Percentiles rank a stretch among this genome's conserved stretches.
phyloP scores from a whole-genome alignment of 2,797 vertebrate species.

The Thalassophryne amazonica region DNA sequence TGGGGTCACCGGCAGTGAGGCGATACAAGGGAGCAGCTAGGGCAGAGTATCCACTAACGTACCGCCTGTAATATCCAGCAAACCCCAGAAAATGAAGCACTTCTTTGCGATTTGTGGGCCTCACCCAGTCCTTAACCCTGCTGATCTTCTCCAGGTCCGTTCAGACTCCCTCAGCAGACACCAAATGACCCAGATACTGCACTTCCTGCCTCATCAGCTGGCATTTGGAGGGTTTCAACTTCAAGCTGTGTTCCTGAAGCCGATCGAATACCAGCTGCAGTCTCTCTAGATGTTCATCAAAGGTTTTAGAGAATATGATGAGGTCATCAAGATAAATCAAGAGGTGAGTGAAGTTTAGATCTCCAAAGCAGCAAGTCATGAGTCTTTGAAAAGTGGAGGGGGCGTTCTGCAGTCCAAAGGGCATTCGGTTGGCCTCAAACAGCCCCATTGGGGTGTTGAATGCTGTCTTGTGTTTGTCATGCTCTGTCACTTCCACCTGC shows the following conservation, averaged over 20 bases:
- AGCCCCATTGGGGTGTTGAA: conserved; percentile 8
- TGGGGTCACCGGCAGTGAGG: conserved; percentile 22
- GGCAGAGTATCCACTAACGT: neutral
- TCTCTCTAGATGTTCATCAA: conserved; percentile 28
- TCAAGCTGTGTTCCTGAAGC: conserved; percentile 27
- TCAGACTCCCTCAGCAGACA: conserved; percentile 1
- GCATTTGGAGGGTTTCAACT: conserved; percentile 16
- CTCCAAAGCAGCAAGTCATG: too few species aligned
- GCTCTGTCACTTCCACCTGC: conserved; percentile 13
- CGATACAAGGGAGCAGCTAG: conserved; percentile 1
- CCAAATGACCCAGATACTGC: neutral
- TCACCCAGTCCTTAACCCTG: conserved; percentile 2
- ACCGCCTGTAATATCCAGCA: conserved; percentile 9
- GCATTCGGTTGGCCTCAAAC: conserved; percentile 14
- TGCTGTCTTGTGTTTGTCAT: neutral
- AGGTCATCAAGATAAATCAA: conserved; percentile 40
- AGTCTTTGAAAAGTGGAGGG: conserved; percentile 22
- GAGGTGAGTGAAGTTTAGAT: conserved; percentile 35
- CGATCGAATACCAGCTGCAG: conserved; percentile 26
- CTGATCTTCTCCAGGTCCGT: conserved; percentile 33
- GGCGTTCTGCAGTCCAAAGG: neutral
- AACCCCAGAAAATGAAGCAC: conserved; percentile 7
- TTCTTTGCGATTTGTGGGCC: neutral
- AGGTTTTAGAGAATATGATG: conserved; percentile 5
- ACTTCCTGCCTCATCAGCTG: neutral